Evolutionary conservation across 1,140 invertebrate genomes (phyloP).

Genomic region (Neodiprion virginianus): DNA sequence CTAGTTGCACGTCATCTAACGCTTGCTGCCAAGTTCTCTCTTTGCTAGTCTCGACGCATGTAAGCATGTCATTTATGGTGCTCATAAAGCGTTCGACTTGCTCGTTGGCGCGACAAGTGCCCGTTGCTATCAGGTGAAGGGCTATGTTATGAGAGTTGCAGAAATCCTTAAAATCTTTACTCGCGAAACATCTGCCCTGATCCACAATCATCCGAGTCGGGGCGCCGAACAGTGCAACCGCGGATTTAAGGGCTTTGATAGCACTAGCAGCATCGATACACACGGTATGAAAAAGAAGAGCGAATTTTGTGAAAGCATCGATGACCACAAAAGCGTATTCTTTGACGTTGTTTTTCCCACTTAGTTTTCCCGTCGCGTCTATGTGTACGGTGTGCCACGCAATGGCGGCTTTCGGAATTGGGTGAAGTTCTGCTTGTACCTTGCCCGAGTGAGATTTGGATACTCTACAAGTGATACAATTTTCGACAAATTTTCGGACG

Average conservation of each 20-base stretch:
- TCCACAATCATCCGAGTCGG: constrained; percentile 41
- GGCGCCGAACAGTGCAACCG: constrained; percentile 37
- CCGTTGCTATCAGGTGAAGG: constrained; percentile 21
- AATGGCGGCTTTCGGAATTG: constrained; percentile 32
- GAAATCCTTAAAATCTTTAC: constrained; percentile 40
- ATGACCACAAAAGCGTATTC: no score
- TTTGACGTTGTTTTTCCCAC: no score
- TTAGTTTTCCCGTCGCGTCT: constrained; percentile 21
- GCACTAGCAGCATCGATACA: constrained; percentile 14
- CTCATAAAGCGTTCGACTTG: constrained; percentile 44
- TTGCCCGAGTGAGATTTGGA: constrained; percentile 36
- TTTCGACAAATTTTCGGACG: constrained; percentile 39
- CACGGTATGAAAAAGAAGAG: constrained; percentile 15
- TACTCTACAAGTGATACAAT: constrained; percentile 38
- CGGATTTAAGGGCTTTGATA: constrained; percentile 12
- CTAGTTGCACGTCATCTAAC: constrained; percentile 36
- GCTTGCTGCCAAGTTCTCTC: constrained; percentile 37
- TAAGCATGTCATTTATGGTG: constrained; percentile 40
- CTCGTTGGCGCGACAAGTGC: constrained; percentile 24
- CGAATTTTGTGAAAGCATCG: constrained; percentile 11
- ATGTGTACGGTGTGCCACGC: constrained; percentile 28
- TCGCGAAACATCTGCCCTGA: constrained; percentile 44
- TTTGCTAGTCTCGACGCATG: constrained; percentile 32
- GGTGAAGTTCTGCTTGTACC: constrained; percentile 36
- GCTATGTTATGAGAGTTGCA: constrained; percentile 30